A percentile compares a stretch with the other conserved stretches of the same genome.
phyloP scores from a whole-genome alignment of 2,113 vertebrate species.

The Phaethornis superciliosus region DNA sequence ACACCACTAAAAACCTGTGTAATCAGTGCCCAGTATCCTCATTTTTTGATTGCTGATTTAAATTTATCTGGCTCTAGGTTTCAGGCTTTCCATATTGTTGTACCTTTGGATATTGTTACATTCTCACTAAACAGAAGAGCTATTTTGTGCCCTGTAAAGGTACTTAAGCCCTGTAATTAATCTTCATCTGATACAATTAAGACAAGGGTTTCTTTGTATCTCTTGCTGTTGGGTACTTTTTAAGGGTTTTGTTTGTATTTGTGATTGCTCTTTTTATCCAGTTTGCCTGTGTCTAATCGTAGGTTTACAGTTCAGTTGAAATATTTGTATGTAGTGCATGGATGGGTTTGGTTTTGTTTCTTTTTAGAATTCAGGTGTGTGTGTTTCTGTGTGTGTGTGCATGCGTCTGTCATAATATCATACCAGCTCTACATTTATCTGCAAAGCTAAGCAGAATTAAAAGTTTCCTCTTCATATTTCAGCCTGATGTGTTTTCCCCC shows the following conservation, averaged over 20 bases:
- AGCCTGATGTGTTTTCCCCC: neutral
- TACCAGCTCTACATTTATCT: neutral
- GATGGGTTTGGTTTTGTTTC: neutral
- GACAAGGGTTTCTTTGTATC: neutral
- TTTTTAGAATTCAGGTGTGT: neutral
- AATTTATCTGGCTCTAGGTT: neutral
- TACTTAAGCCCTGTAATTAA: neutral
- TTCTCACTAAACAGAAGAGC: neutral
- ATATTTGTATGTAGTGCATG: neutral
- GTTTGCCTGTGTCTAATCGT: neutral
- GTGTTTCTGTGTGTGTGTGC: neutral
- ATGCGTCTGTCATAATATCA: neutral
- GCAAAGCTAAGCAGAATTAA: neutral
- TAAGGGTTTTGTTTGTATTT: neutral
- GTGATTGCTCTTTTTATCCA: neutral
- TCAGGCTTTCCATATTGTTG: neutral
- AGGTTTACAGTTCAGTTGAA: neutral
- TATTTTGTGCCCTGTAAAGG: neutral
- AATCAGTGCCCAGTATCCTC: neutral
- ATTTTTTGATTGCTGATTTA: neutral
- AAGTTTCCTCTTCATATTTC: neutral
- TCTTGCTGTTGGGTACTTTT: neutral
- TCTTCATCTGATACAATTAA: neutral
- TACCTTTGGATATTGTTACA: neutral
- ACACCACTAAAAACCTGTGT: neutral